Evolutionary conservation across 2,888 invertebrate genomes (phyloP).

Genomic region (Pheosia tremula): DNA sequence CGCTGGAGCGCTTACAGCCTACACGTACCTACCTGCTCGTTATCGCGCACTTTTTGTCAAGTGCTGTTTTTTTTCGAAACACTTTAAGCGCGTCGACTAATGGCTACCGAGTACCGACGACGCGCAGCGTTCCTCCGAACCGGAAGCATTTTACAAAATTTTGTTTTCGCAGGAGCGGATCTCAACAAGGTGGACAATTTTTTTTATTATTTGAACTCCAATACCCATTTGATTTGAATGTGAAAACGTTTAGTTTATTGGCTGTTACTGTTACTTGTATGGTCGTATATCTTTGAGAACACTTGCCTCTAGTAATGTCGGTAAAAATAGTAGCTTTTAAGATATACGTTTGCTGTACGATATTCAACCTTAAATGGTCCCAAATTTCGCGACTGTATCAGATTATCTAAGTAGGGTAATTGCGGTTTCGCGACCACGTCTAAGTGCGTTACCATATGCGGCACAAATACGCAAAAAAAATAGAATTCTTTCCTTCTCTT

Average conservation of each 20-base stretch:
- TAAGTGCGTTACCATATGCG: too few species aligned
- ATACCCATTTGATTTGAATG: not conserved
- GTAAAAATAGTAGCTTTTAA: too few species aligned
- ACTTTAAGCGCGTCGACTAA: conserved; percentile 37
- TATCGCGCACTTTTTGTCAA: conserved; percentile 29
- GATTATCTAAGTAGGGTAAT: too few species aligned
- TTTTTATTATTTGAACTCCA: conserved; percentile 24
- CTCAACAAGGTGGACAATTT: conserved; percentile 50
- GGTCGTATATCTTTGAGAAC: too few species aligned
- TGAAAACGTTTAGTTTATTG: not conserved
- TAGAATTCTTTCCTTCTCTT: too few species aligned
- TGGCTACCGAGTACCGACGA: conserved; percentile 26
- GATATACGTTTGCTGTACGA: too few species aligned
- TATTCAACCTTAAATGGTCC: too few species aligned
- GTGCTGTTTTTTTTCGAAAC: conserved; percentile 41
- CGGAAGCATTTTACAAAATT: conserved; percentile 47
- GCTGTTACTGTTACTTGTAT: too few species aligned
- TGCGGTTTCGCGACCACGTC: too few species aligned
- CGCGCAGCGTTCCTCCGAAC: conserved; percentile 36
- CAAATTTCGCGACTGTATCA: too few species aligned
- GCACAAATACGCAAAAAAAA: too few species aligned
- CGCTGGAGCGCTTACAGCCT: conserved; percentile 25
- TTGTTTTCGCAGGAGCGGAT: conserved; percentile 21
- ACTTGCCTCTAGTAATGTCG: too few species aligned
- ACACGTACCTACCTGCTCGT: conserved; percentile 6